A percentile compares a stretch with the other conserved stretches of the same genome.
Evolutionary conservation across 2,888 invertebrate species (phyloP).

Genomic region (Uloborus plumipes): DNA sequence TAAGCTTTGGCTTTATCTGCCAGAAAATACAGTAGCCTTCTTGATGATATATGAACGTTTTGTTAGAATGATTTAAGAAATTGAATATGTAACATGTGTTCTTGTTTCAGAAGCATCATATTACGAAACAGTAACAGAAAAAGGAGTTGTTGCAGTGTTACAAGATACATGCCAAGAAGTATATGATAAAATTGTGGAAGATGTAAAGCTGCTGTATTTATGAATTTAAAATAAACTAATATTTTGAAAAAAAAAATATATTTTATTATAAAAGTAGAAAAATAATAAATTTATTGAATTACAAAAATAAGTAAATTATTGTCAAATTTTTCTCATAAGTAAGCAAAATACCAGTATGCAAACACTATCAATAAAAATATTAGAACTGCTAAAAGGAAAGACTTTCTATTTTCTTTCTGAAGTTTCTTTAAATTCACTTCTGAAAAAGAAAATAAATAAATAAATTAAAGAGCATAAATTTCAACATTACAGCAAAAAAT

Average conservation of each 20-base stretch:
- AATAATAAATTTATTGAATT: not conserved
- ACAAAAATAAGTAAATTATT: not conserved
- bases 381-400: constrained; percentile 30
- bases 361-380: constrained; percentile 30
- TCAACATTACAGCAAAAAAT: too few relatives aligned
- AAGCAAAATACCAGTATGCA: not conserved
- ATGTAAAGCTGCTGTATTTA: constrained; percentile 15
- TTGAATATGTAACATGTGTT: not conserved
- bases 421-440: constrained; percentile 25
- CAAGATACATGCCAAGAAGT: constrained; percentile 22
- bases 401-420: constrained; percentile 28
- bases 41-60: too few relatives aligned
- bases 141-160: not conserved
- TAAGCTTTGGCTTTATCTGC: too few relatives aligned
- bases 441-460: constrained; percentile 5
- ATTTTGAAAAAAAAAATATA: not conserved
- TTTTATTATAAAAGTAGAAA: not conserved
- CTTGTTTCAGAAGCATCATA: constrained; percentile 25
- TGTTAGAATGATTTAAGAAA: not conserved
- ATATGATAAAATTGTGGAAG: constrained; percentile 13
- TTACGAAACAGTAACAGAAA: constrained; percentile 25
- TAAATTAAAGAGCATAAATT: not conserved
- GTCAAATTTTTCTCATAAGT: too few relatives aligned
- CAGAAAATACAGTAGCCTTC: too few relatives aligned
- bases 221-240: not conserved